A percentile compares a stretch with the other conserved stretches of the same genome.
Evolutionary conservation across 2,113 vertebrate species (phyloP).

Genomic region (Tricholaema leucomelas): DNA sequence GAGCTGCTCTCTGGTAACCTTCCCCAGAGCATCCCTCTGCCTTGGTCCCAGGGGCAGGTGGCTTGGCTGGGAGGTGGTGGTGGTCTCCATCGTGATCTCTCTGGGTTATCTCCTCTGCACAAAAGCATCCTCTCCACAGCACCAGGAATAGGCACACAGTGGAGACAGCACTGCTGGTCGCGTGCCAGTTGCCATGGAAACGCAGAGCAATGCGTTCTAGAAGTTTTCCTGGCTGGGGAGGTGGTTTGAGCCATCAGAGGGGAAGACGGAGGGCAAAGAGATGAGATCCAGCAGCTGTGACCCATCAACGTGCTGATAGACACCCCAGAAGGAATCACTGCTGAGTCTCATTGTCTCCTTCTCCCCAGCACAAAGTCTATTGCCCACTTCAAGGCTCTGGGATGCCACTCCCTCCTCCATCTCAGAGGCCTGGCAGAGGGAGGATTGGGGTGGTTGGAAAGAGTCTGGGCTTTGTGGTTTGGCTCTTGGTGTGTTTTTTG

Average conservation of each 20-base stretch:
- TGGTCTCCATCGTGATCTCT: background rate
- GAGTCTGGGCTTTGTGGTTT: background rate
- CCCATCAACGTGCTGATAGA: fast-evolving
- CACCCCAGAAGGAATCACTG: background rate
- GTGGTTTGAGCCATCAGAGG: background rate
- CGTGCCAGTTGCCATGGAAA: constrained; percentile 64
- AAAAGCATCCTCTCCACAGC: background rate
- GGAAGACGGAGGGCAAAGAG: background rate
- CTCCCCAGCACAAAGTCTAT: fast-evolving
- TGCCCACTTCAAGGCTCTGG: background rate
- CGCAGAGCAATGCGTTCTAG: background rate
- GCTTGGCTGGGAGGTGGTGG: fast-evolving
- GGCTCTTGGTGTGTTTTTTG: background rate
- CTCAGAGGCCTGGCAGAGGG: background rate
- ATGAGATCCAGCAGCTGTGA: background rate
- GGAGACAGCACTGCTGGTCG: background rate
- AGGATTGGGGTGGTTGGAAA: background rate
- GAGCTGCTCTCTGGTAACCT: background rate
- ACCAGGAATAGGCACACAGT: background rate
- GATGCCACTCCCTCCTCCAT: background rate
- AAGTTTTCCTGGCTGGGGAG: constrained; percentile 31
- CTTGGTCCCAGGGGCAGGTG: fast-evolving
- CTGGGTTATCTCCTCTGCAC: background rate
- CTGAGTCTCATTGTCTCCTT: fast-evolving
- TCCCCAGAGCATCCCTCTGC: background rate